Conservation (phyloP, 37 sponge, comb jelly and placozoan genomes). For the Corticium candelabrum region DNA sequence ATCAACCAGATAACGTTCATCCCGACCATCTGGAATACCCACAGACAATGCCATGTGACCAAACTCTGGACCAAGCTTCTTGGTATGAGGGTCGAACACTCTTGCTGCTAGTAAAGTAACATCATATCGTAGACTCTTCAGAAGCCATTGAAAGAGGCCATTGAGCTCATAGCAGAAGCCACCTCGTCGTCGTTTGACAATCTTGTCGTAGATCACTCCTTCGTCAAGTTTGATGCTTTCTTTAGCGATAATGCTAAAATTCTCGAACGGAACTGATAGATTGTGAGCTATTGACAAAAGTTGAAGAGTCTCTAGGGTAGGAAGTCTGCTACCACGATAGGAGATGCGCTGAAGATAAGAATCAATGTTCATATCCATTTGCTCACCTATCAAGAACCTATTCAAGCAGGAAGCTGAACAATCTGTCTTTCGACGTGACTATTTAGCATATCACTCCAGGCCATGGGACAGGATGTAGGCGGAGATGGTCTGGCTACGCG, state of each 20-base stretch:
- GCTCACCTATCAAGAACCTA: no score
- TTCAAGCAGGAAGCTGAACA: no score
- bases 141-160: not conserved
- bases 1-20: not conserved
- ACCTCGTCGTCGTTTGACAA: not conserved
- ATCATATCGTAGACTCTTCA: not conserved
- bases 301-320: not conserved
- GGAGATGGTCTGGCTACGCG: no score
- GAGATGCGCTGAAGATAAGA: no score
- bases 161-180: slow-evolving; percentile 5
- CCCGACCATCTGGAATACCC: not conserved
- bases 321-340: no score
- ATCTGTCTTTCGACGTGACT: no score
- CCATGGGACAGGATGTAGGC: no score
- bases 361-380: no score
- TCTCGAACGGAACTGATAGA: not conserved
- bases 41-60: not conserved
- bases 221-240: not conserved
- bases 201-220: not conserved
- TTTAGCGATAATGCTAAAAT: not conserved
- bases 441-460: no score
- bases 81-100: not conserved
- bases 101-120: not conserved
- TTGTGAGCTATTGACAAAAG: not conserved
- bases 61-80: not conserved